Evolutionary conservation across 2,113 vertebrate genomes (phyloP).

Genomic region (Smithornis capensis): DNA sequence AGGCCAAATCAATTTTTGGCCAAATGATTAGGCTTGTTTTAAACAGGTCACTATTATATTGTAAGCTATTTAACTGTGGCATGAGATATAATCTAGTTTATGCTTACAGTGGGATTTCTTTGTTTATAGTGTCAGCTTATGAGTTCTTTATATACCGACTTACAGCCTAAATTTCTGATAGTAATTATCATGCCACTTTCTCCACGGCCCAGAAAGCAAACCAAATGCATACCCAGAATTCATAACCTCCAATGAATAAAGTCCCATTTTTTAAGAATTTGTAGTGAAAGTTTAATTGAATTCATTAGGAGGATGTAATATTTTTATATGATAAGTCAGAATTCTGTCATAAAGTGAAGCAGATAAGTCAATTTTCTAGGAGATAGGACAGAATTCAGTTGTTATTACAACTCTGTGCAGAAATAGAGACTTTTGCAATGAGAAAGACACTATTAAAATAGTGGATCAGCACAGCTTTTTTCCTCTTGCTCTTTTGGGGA

Average conservation of each 20-base stretch:
- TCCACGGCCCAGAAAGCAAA: neutral
- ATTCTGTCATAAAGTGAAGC: neutral
- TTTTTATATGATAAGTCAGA: neutral
- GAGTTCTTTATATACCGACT: neutral
- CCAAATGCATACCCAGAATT: neutral
- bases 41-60: neutral
- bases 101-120: neutral
- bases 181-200: rapidly evolving
- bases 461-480: neutral
- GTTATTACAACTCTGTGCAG: neutral
- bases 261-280: neutral
- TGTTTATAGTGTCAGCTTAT: neutral
- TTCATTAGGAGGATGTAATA: neutral
- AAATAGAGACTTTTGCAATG: neutral
- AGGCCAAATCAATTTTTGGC: neutral
- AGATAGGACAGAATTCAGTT: neutral
- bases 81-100: neutral
- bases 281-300: neutral
- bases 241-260: neutral
- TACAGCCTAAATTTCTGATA: neutral
- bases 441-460: neutral
- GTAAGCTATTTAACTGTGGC: neutral
- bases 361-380: neutral
- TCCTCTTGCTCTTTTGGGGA: neutral
- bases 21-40: neutral